Evolutionary conservation across 2,113 vertebrate species (phyloP).

Genomic region (Panthera tigris): DNA sequence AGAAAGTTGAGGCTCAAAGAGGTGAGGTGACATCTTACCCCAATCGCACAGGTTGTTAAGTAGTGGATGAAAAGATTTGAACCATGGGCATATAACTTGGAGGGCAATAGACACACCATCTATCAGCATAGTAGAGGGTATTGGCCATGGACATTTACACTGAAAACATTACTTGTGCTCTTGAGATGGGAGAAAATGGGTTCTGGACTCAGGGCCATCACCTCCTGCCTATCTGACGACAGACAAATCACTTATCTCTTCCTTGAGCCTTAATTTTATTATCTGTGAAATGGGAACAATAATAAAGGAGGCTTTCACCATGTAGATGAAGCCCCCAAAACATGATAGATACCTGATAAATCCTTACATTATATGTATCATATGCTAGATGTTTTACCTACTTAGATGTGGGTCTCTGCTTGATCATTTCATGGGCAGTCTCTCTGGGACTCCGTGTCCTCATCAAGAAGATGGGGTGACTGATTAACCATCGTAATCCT

Average conservation of each 20-base stretch:
- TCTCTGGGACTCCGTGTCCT: neutral
- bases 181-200: neutral
- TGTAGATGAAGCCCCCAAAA: fast-evolving
- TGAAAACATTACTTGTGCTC: neutral
- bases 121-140: fast-evolving
- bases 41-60: neutral
- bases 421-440: neutral
- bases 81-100: neutral
- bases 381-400: fast-evolving
- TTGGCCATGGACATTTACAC: neutral
- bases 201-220: too few species aligned
- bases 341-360: neutral
- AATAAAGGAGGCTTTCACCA: neutral
- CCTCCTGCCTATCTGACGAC: neutral
- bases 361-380: fast-evolving
- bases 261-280: neutral
- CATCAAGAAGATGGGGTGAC: neutral
- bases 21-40: neutral
- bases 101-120: neutral
- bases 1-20: neutral
- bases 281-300: neutral
- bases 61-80: neutral
- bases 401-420: neutral
- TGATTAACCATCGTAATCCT: neutral
- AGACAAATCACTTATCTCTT: too few species aligned